Evolutionary conservation across 1,140 invertebrate genomes (phyloP), one percentile per base, ranked within the genome.

Genomic region (Helicoverpa armigera): DNA sequence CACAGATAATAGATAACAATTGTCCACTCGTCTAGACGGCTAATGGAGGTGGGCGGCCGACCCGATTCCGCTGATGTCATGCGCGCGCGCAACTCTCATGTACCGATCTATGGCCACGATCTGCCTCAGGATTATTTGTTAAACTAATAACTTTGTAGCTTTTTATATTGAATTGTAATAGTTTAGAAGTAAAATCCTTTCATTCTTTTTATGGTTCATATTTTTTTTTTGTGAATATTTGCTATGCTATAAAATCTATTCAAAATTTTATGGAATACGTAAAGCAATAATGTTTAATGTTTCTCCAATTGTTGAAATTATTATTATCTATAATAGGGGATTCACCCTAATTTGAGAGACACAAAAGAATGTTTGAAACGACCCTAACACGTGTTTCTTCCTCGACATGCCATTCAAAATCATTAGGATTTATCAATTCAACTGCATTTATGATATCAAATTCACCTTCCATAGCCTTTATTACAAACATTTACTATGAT

Each of bases 1-100:
- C 48, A 29, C 43, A 78, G 67, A 78, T 78, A 78, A 78, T 63
- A 63, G 75, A 78, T 73, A 82, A 82, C 80, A 78, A 78, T 78
- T 76, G 56, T 80, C 75, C 75, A 35, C 75, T 78, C 67, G 83
- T 82, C 80, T 82, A 83, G 82, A 83, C 82, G 80, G 73, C 79
- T 89, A 89, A 89, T 87, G 85, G 84, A 87, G 83, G 88, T 89
- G 87, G 87, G 87, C 87, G 87, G 82, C 81, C 58, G 83, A 81
- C 86, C 82, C 86, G 82, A 88, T 88, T 81, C 73, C 79, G 82
- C 80, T 86, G 83, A 87, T 82, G 87, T 87, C 87, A 86, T 88
- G 82, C 82, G 75, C 80, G 53, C 53, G 81, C 85, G 82, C 81
- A 77, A 73, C 58, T 61, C 9, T 63, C n/a, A 53, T 54, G 67